Conservation (phyloP, 2,113 vertebrate genomes). For the Sylvicapra grimmia region DNA sequence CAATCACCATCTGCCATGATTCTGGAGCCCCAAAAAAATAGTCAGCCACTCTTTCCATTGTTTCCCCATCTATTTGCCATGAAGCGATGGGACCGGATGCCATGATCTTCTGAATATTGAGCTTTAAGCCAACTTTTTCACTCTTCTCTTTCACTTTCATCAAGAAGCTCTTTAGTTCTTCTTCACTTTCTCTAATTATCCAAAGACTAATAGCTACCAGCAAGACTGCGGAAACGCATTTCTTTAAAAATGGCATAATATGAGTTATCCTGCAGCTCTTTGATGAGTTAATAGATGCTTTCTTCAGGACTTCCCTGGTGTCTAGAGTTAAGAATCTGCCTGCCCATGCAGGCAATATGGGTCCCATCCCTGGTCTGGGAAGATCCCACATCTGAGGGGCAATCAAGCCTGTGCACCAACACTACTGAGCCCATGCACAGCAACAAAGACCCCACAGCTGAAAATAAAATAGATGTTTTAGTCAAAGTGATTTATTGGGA, state of each 20-base stretch:
- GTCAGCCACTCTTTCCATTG: too few relatives aligned
- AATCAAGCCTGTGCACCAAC: accelerated
- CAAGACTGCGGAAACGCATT: not conserved
- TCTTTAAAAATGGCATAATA: constrained; percentile 6
- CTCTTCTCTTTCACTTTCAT: not conserved
- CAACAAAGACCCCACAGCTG: not conserved
- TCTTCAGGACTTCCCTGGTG: not conserved
- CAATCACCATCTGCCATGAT: too few relatives aligned
- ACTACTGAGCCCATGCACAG: not conserved
- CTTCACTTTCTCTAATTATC: not conserved
- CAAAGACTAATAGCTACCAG: not conserved
- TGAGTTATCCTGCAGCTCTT: not conserved
- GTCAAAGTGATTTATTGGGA: not conserved
- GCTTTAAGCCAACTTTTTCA: not conserved
- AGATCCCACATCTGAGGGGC: not conserved
- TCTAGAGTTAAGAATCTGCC: not conserved
- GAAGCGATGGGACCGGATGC: not conserved
- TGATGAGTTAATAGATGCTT: not conserved
- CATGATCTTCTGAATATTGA: not conserved
- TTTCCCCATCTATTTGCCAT: not conserved
- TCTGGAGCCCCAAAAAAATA: too few relatives aligned
- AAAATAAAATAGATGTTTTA: not conserved
- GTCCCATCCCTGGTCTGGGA: not conserved
- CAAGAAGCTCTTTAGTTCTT: not conserved
- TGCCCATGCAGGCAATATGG: not conserved